Base-by-base conservation (phyloP, 2,113 vertebrate species). In the Turdus rufiventris region DNA sequence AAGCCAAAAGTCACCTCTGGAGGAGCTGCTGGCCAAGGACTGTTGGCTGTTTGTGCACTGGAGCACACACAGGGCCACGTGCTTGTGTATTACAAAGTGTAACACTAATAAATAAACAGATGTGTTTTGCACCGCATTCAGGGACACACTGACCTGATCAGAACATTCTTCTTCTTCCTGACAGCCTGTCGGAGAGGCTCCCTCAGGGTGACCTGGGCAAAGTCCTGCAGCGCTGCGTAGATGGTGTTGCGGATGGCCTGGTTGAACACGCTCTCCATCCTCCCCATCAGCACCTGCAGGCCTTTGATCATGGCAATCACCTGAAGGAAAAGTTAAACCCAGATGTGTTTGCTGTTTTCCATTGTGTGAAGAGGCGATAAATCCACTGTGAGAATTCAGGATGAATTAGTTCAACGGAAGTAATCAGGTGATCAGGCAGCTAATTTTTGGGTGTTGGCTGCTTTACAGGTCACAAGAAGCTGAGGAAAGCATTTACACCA, bases 221-320 rank as follows among this genome's bases (percentile, higher is more conserved):
- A 99, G 97, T 99, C 99, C 97, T 99, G 99, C 97, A 99, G 98
- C 12, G 99, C 99, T 0, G 99, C 99, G 2, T 99, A 99, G 97
- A 99, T 99, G n/a, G 99, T 99, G 92, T 99, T 99, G 86, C 99
- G 98, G 96, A 99, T 99, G 95, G 99, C 99, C 95, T 99, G 99
- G 98, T 99, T 99, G 93, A 99, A 99, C 73, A 99, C 99, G 0
- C 99, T 99, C 97, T 99, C 99, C 99, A 99, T 99, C 48, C 99
- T 97, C 54, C 99, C 99, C 99, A 99, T 99, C 89, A 99, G 98
- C 77, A 99, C 99, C 95, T 99, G 99, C 91, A 99, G 98, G 31
- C 99, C 99, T 95, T 99, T 99, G 94, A 99, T 99, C 99, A 99
- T 99, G 91, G 99, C 99, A 36, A 99, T 99, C 95, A 98, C 98